A percentile compares a stretch with the other conserved stretches of the same genome.
These are phyloP conservation scores for Syngnathus acus DNA, from an alignment of 2,797 vertebrate species.

Conservation along the genomic window DNA sequence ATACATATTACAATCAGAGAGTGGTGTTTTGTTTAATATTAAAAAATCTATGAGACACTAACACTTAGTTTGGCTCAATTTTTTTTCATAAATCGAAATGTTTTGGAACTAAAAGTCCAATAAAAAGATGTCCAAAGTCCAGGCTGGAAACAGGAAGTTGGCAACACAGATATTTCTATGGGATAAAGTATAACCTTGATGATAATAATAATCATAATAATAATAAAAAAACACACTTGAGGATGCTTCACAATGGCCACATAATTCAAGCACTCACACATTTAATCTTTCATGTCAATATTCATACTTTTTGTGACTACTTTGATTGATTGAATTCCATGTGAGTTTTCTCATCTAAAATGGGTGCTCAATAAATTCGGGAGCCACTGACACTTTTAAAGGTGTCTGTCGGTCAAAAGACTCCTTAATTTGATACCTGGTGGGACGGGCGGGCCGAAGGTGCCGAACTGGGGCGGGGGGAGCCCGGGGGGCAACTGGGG, in stretches of 20 bases:
- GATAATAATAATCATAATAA: too few species aligned
- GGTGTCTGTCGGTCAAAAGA: not conserved
- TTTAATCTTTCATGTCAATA: not conserved
- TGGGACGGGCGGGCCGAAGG: conserved; percentile 84
- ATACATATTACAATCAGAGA: not conserved
- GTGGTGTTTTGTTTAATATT: not conserved
- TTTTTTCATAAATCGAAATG: too few species aligned
- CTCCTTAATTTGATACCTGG: conserved; percentile 43
- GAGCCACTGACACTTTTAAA: not conserved
- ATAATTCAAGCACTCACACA: too few species aligned
- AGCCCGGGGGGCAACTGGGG: conserved; percentile 85
- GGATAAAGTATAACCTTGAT: too few species aligned
- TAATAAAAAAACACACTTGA: too few species aligned
- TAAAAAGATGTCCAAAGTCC: too few species aligned
- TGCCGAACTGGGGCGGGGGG: conserved; percentile 90
- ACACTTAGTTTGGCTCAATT: not conserved
- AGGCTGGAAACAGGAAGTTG: too few species aligned
- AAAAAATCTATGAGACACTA: not conserved
- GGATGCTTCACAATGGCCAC: too few species aligned
- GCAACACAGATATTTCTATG: too few species aligned
- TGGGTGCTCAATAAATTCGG: not conserved
- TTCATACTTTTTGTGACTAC: not conserved
- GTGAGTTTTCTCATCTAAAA: not conserved
- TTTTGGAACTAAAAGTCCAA: too few species aligned
- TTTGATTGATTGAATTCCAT: too few species aligned